These are phyloP conservation scores for Drosophila repletoides DNA, from an alignment of 1,140 invertebrate genomes.

Conservation along the genomic window DNA sequence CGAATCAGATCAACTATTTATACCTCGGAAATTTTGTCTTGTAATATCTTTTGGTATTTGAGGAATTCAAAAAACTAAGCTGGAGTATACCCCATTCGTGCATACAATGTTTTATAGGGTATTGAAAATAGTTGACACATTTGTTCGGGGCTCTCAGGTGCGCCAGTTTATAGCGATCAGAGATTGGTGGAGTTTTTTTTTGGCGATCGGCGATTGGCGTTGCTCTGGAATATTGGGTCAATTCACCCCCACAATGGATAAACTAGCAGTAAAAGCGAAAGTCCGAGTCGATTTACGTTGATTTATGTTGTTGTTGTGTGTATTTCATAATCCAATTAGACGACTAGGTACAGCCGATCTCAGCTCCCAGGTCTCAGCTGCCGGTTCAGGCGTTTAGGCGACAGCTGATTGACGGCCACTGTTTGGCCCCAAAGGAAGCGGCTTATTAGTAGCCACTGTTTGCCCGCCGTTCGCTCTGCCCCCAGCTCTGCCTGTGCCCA, in stretches of 20 bases:
- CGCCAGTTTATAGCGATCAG: constrained; percentile 15
- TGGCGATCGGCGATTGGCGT: neutral
- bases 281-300: constrained; percentile 11
- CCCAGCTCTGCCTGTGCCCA: neutral
- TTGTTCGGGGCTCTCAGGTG: constrained; percentile 35
- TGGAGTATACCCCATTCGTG: too few relatives aligned
- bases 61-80: too few relatives aligned
- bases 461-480: neutral
- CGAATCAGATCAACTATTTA: too few relatives aligned
- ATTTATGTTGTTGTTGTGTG: constrained; percentile 22
- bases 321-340: constrained; percentile 77
- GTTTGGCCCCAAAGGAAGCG: constrained; percentile 59
- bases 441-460: constrained; percentile 60
- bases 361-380: too few relatives aligned
- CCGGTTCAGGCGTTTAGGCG: constrained; percentile 67
- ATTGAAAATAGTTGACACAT: constrained; percentile 48
- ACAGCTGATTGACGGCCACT: constrained; percentile 71
- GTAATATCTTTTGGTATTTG: too few relatives aligned
- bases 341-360: constrained; percentile 16
- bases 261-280: constrained; percentile 45
- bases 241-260: constrained; percentile 43
- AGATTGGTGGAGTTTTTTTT: constrained; percentile 3
- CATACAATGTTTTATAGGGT: too few relatives aligned
- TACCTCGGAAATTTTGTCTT: too few relatives aligned
- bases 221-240: constrained; percentile 33